Evolutionary conservation across 2,113 vertebrate species (phyloP).

Genomic region (Lates calcarifer): DNA sequence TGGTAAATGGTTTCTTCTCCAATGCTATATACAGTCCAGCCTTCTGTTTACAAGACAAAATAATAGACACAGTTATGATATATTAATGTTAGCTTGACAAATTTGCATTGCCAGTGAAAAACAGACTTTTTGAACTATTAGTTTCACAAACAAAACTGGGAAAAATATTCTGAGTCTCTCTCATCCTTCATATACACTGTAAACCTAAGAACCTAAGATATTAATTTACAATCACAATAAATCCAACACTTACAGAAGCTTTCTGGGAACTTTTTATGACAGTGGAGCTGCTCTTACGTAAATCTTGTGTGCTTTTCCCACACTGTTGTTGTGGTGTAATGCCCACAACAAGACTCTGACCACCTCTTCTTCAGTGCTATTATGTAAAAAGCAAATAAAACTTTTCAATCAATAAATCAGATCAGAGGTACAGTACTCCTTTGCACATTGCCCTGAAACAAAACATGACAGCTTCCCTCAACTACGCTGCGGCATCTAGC

Average conservation of each 20-base stretch:
- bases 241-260: neutral
- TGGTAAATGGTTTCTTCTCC: neutral
- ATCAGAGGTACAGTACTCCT: slow-evolving; percentile 34
- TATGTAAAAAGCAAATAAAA: slow-evolving; percentile 32
- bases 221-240: slow-evolving; percentile 1
- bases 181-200: neutral
- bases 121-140: neutral
- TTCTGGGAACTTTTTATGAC: slow-evolving; percentile 2
- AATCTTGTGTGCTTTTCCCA: slow-evolving; percentile 29
- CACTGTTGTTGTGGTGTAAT: slow-evolving; percentile 17
- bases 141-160: neutral
- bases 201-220: neutral
- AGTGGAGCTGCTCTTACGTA: slow-evolving; percentile 27
- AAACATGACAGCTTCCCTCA: slow-evolving; percentile 46
- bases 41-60: neutral
- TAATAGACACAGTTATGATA: neutral
- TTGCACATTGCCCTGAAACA: slow-evolving; percentile 23
- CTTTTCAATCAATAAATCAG: slow-evolving; percentile 25
- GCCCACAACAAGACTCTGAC: slow-evolving; percentile 1
- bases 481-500: slow-evolving; percentile 28
- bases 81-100: neutral
- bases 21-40: neutral
- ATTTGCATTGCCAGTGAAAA: neutral
- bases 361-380: slow-evolving; percentile 7
- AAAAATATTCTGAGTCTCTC: neutral